phyloP scores from a whole-genome alignment of 2,797 vertebrate species.

The Mus spretus region DNA sequence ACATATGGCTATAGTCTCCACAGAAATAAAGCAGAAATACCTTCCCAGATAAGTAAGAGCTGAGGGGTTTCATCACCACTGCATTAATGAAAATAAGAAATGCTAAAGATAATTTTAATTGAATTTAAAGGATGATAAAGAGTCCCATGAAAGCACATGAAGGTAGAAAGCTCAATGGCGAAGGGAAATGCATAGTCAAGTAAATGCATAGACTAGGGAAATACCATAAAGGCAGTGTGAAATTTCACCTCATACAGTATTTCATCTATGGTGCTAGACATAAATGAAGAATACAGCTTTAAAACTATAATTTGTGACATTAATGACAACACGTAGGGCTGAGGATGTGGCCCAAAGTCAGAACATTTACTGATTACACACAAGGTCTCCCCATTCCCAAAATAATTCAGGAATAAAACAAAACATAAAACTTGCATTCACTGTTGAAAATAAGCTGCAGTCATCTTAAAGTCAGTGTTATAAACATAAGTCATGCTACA shows the following conservation, averaged over 20 bases:
- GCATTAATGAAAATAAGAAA: background rate
- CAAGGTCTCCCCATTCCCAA: too few relatives aligned
- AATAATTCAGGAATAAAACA: background rate
- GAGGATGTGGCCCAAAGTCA: background rate
- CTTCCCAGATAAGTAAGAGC: constrained; percentile 1
- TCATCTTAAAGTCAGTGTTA: background rate
- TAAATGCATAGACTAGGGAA: background rate
- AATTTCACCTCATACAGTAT: background rate
- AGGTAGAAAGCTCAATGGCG: background rate
- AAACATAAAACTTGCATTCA: background rate
- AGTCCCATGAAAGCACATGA: background rate
- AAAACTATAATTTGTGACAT: background rate
- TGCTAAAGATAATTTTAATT: background rate
- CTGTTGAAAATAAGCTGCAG: background rate
- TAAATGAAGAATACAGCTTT: background rate
- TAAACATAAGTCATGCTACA: background rate
- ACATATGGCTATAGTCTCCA: background rate
- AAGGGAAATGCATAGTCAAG: background rate
- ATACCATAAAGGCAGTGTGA: background rate
- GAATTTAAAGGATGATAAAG: background rate
- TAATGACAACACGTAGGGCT: background rate
- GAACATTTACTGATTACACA: background rate
- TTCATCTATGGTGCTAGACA: background rate
- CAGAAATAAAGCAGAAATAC: constrained; percentile 3
- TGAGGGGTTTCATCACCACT: background rate